These are phyloP conservation scores for Sialia sialis DNA, from an alignment of 2,113 vertebrate genomes.

Conservation along the genomic window DNA sequence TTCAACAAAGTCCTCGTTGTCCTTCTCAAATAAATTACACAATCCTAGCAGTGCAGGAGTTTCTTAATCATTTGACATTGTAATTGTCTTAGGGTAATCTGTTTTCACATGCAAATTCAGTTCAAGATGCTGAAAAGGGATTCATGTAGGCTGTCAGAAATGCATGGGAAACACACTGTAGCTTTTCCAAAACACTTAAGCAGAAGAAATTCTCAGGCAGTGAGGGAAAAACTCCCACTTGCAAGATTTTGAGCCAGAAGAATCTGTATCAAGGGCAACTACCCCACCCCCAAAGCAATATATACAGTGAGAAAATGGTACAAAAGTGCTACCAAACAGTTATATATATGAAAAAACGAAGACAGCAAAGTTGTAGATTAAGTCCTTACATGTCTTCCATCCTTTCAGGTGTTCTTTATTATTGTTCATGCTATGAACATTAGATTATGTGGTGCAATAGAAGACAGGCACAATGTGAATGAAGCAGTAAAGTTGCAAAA, in stretches of 20 bases:
- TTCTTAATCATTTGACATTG: conserved; percentile 25
- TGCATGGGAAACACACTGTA: conserved; percentile 35
- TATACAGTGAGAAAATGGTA: neutral
- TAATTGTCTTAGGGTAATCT: conserved; percentile 21
- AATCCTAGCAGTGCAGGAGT: neutral
- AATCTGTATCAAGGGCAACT: neutral
- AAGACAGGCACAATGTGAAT: neutral
- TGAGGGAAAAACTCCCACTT: neutral
- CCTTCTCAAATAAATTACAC: neutral
- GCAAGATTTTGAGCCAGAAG: neutral
- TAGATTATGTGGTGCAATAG: neutral
- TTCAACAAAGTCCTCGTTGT: neutral
- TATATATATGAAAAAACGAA: neutral
- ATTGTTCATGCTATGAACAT: neutral
- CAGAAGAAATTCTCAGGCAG: neutral
- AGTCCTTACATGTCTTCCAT: neutral
- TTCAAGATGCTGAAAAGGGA: conserved; percentile 15
- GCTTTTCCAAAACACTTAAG: neutral
- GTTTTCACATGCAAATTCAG: conserved; percentile 51
- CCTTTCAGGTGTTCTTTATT: neutral
- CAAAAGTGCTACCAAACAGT: neutral
- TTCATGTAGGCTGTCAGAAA: conserved; percentile 23
- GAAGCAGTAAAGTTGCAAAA: neutral
- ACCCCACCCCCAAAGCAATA: neutral
- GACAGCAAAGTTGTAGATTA: neutral